Percentiles rank a stretch among this genome's conserved stretches.
Conservation (phyloP, 2,888 invertebrate genomes). For the Flexamia atlantica region DNA sequence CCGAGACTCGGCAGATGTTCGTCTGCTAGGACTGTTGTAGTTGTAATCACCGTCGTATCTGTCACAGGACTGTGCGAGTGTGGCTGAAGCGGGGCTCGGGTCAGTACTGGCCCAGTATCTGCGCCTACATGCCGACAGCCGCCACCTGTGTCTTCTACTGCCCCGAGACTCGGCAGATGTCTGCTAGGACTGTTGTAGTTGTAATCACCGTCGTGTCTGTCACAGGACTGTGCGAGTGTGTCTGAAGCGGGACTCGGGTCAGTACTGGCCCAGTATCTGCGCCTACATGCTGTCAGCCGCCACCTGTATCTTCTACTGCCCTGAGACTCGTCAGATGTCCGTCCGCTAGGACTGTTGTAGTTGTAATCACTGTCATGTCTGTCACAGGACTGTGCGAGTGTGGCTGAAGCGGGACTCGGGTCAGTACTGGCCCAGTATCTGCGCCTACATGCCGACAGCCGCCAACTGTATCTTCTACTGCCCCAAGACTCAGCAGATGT, state of each 20-base stretch:
- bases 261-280: slow-evolving; percentile 99
- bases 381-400: slow-evolving; percentile 91
- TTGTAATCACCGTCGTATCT: no score
- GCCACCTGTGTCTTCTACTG: slow-evolving; percentile 94
- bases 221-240: slow-evolving; percentile 96
- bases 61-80: slow-evolving; percentile 91
- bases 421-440: slow-evolving; percentile 99
- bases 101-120: slow-evolving; percentile 99
- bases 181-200: slow-evolving; percentile 96
- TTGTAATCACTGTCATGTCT: no score
- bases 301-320: slow-evolving; percentile 91
- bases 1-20: slow-evolving; percentile 92
- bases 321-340: no score
- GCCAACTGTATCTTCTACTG: slow-evolving; percentile 94
- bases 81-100: slow-evolving; percentile 99
- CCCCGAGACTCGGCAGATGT: slow-evolving; percentile 91
- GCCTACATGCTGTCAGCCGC: slow-evolving; percentile 97
- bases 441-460: slow-evolving; percentile 96
- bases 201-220: no score
- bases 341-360: no score
- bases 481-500: slow-evolving; percentile 91
- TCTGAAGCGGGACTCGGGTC: slow-evolving; percentile 97
- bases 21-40: slow-evolving; percentile 97
- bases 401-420: slow-evolving; percentile 99
- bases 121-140: slow-evolving; percentile 96